Evolutionary conservation across 2,797 vertebrate genomes (phyloP).

Genomic region (Gymnopithys bicolor): DNA sequence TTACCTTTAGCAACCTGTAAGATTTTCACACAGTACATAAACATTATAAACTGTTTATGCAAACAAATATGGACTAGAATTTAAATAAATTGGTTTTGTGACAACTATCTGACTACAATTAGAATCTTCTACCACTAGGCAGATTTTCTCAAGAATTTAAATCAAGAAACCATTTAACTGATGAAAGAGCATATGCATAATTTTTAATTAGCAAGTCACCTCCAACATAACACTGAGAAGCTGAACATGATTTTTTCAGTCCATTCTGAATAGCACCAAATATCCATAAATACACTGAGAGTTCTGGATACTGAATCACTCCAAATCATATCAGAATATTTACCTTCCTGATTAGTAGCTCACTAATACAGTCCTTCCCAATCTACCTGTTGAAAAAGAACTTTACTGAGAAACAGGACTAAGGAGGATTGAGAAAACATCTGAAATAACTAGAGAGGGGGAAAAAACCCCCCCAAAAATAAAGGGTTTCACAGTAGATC

Average conservation of each 20-base stretch:
- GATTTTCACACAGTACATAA: background rate
- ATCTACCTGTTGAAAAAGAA: background rate
- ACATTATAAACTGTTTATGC: background rate
- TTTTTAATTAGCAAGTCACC: background rate
- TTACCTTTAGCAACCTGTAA: background rate
- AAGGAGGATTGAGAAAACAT: background rate
- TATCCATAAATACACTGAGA: background rate
- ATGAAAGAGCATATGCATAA: background rate
- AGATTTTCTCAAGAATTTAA: background rate
- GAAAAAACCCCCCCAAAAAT: background rate
- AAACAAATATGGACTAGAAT: background rate
- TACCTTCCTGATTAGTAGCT: background rate
- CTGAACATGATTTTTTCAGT: background rate
- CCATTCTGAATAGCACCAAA: background rate
- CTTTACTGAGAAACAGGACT: background rate
- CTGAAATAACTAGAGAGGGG: background rate
- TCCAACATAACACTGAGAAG: background rate
- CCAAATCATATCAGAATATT: background rate
- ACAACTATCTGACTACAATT: background rate
- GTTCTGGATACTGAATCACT: background rate
- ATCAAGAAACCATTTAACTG: background rate
- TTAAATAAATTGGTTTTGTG: background rate
- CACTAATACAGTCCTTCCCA: background rate
- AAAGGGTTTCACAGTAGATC: background rate
- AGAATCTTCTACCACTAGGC: background rate